These are phyloP conservation scores for Cottoperca gobio DNA, from an alignment of 2,797 vertebrate genomes.

Conservation along the genomic window DNA sequence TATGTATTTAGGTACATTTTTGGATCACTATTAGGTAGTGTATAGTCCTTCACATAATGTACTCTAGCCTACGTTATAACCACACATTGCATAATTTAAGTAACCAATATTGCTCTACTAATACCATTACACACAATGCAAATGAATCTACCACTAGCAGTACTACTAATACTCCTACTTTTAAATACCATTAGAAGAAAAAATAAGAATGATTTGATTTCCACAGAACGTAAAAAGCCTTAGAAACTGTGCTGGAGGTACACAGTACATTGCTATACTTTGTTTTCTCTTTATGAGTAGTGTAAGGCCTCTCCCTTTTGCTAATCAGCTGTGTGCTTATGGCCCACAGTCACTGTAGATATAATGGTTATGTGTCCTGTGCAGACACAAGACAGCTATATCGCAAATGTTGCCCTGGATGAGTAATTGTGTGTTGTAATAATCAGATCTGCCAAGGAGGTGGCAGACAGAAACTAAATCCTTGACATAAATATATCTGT, in stretches of 20 bases:
- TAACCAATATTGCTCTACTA: background rate
- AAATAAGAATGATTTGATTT: background rate
- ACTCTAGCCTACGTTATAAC: background rate
- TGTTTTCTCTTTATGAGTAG: background rate
- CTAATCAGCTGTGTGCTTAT: background rate
- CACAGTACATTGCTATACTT: background rate
- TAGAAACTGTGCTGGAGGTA: background rate
- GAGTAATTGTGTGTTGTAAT: constrained; percentile 38
- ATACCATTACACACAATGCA: background rate
- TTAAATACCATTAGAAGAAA: background rate
- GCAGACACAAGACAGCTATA: background rate
- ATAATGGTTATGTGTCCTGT: background rate
- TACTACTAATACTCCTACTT: too few relatives aligned
- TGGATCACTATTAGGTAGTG: background rate
- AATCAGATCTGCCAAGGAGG: constrained; percentile 36
- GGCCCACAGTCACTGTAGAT: background rate
- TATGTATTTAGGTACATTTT: background rate
- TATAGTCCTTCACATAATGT: background rate
- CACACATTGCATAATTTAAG: background rate
- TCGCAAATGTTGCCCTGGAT: background rate
- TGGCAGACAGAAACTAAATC: constrained; percentile 19
- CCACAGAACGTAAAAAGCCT: background rate
- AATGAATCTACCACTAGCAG: background rate
- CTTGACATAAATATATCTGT: constrained; percentile 2
- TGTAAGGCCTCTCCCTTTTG: background rate